Base-by-base conservation (phyloP, 1,140 invertebrate genomes). In the Ips nitidus region DNA sequence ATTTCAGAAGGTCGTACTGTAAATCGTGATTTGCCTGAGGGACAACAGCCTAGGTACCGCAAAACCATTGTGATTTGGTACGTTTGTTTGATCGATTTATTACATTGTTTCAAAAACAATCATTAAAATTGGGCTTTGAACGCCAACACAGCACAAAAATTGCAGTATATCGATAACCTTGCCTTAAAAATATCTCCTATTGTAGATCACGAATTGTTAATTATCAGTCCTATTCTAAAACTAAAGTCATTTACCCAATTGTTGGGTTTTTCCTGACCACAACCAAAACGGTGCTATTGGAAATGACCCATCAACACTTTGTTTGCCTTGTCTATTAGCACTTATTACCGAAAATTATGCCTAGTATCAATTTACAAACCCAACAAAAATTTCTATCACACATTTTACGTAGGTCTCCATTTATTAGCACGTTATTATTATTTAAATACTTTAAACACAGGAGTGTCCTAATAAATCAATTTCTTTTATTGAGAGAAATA, bases 1-100 rank as follows among this genome's bases (percentile, higher is more conserved):
- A 58, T 58, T 67, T 67, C 65, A 67, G 65, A 67, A 67, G 65
- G 65, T 67, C 65, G 41, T 55, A 53, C 40, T 37, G 43, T 52
- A 67, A 47, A 67, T 55, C 65, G 65, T 67, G 65, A 67, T 45
- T 67, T 58, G 65, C 65, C 63, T 41, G 37, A 22, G 56, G 52
- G 65, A 60, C 8, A 43, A 22, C 58, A 45, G 36, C 38, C 39
- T 39, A 39, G 4, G 39, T 38, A 22, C 22, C 39, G 55, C 8
- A 40, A 38, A 7, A 52, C n/a, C 52, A 22, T 52, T 52, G 37
- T 52, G 52, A 52, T 52, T 52, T 52, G 3, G n/a, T 52, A 57
- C 2, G 39, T 57, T 57, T 57, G 45, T 50, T 50, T 50, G 45
- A 50, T 6, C 45, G 45, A 50, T 50, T 50, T 50, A 50, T 50